Base-by-base conservation (phyloP, 2,113 vertebrate species). In the Xiphophorus maculatus region DNA sequence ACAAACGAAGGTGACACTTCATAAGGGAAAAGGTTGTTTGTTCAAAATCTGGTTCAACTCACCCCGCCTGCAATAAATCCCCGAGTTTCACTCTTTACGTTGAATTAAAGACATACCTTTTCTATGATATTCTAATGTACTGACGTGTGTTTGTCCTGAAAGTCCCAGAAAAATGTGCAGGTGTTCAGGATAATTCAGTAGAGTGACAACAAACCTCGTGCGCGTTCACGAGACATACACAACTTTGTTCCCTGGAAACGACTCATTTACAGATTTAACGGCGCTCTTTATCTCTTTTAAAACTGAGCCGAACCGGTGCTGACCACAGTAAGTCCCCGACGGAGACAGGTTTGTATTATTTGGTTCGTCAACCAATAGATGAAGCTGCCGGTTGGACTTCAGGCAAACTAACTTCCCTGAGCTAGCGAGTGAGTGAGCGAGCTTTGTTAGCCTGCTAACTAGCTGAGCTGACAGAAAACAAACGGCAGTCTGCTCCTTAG, bases 151-250 rank as follows among this genome's bases (percentile, higher is more conserved):
- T 25, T 54, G 48, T 7, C 10, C 5, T 15, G 22, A 25, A 54
- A 54, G 5, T 25, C 51, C 7, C 51, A 25, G 22, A 58, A 58
- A 58, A 58, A 25, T 2, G 22, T 25, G 22, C 6, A 10, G 25
- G 22, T 58, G 19, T 9, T 22, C 22, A n/a, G 7, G 25, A n/a
- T 58, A 58, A 25, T 58, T 58, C 25, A 6, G 51, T n/a, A 63
- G 87, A 90, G 74, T 88, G 91, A 90, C 87, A 90, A 0, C 69
- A 11, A 32, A 79, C 15, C 35, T 48, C 32, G 15, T 13, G 85
- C 82, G 73, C 77, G 75, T 68, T 79, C 84, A 79, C 74, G 80
- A 66, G 32, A 54, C 81, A 14, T n/a, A 68, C 67, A 62, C 77
- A 76, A 84, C 67, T 82, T 66, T 37, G 61, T 69, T 66, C 48